Conservation (phyloP, 2,797 vertebrate genomes). For the Gymnocypris eckloni region DNA sequence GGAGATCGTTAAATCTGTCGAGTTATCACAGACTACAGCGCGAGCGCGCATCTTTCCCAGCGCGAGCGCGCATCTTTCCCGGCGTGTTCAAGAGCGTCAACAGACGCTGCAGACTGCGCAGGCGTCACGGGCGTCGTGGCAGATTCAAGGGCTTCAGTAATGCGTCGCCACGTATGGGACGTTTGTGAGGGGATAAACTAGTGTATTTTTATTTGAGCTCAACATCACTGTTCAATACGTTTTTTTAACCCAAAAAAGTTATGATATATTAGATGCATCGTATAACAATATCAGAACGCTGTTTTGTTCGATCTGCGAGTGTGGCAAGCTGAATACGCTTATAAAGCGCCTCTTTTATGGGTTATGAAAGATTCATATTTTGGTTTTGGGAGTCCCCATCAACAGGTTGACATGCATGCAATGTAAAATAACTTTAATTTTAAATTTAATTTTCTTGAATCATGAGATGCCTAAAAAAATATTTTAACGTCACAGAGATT, state of each 20-base stretch:
- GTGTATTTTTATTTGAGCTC: neutral
- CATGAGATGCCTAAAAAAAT: too few relatives aligned
- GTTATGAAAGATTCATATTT: too few relatives aligned
- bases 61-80: neutral
- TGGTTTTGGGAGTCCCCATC: too few relatives aligned
- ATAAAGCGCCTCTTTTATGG: too few relatives aligned
- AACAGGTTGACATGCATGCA: too few relatives aligned
- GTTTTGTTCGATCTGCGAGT: neutral
- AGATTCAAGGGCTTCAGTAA: conserved; percentile 17
- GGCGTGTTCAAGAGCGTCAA: conserved; percentile 20
- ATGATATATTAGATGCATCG: too few relatives aligned
- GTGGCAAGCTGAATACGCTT: neutral
- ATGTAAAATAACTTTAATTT: too few relatives aligned
- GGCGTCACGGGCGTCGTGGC: neutral
- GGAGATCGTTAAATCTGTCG: conserved; percentile 30
- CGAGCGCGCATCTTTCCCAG: neutral
- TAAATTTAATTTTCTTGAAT: too few relatives aligned
- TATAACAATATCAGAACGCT: neutral
- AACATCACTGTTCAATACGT: neutral
- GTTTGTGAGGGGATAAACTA: neutral
- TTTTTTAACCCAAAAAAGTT: too few relatives aligned
- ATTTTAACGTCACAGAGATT: neutral
- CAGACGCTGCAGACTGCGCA: neutral
- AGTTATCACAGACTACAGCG: neutral
- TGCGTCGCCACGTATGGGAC: neutral